phyloP scores from a whole-genome alignment of 2,797 vertebrate genomes.

The Sebastes itinus region DNA sequence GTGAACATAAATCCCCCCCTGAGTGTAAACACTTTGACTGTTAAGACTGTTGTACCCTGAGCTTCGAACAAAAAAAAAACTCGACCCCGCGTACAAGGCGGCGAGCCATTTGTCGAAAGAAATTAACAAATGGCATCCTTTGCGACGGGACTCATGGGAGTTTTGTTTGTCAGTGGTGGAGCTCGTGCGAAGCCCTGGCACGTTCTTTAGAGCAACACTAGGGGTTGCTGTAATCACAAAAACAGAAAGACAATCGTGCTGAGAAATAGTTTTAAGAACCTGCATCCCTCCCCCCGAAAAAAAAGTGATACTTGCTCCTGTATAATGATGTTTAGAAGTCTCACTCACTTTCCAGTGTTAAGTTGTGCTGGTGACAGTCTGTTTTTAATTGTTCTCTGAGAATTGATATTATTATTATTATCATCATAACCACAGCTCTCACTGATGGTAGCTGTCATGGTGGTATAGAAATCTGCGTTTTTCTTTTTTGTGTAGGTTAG shows the following conservation, averaged over 20 bases:
- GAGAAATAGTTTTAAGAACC: conserved; percentile 58
- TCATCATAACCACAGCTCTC: conserved; percentile 72
- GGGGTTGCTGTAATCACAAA: conserved; percentile 72
- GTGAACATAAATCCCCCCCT: conserved; percentile 3
- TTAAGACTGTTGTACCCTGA: conserved; percentile 72
- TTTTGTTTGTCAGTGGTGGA: background rate
- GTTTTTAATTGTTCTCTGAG: conserved; percentile 79
- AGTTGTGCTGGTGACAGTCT: conserved; percentile 92
- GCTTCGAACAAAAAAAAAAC: conserved; percentile 69
- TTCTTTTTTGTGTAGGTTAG: conserved; percentile 79
- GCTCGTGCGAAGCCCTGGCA: conserved; percentile 32
- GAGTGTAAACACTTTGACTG: conserved; percentile 65
- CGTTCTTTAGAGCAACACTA: conserved; percentile 51
- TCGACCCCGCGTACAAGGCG: background rate
- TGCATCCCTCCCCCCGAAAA: conserved; percentile 15
- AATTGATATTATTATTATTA: conserved; percentile 68
- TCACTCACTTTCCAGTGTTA: conserved; percentile 90
- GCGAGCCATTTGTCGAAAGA: conserved; percentile 13
- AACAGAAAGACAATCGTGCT: conserved; percentile 88
- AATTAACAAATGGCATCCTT: background rate
- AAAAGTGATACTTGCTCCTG: conserved; percentile 77
- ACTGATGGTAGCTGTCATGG: conserved; percentile 73
- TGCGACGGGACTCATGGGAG: background rate
- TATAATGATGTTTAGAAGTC: conserved; percentile 85
- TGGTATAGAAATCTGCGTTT: conserved; percentile 76